Evolutionary conservation across 2,888 invertebrate genomes (phyloP).

Genomic region (Cheilosia variabilis): DNA sequence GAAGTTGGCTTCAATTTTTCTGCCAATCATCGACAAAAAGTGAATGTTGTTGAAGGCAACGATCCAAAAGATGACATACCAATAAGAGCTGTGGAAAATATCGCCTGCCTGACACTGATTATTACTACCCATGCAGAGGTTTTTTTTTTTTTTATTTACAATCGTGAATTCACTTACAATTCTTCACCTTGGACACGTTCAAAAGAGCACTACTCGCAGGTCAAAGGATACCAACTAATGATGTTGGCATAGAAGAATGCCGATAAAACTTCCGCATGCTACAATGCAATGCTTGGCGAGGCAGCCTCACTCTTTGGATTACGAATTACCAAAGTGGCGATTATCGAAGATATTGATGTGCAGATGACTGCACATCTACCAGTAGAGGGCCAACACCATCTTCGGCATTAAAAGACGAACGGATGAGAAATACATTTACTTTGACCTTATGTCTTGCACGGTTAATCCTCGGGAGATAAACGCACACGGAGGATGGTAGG

Average conservation of each 20-base stretch:
- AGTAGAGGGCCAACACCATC: slow-evolving; percentile 57
- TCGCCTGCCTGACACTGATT: slow-evolving; percentile 3
- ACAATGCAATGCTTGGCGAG: slow-evolving; percentile 20
- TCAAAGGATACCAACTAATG: slow-evolving; percentile 74
- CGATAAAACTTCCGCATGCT: slow-evolving; percentile 75
- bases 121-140: not conserved
- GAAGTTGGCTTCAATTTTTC: too few relatives aligned
- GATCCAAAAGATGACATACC: not conserved
- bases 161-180: slow-evolving; percentile 55
- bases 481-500: slow-evolving; percentile 55
- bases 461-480: slow-evolving; percentile 71
- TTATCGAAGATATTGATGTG: slow-evolving; percentile 75
- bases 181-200: slow-evolving; percentile 72
- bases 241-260: slow-evolving; percentile 72
- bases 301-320: slow-evolving; percentile 65
- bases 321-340: slow-evolving; percentile 75
- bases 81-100: not conserved
- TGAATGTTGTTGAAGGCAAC: not conserved
- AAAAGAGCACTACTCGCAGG: slow-evolving; percentile 52
- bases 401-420: slow-evolving; percentile 62
- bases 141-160: slow-evolving; percentile 6
- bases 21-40: not conserved
- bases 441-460: slow-evolving; percentile 73
- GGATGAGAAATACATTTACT: slow-evolving; percentile 73
- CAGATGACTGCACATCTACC: slow-evolving; percentile 63